phyloP scores from a whole-genome alignment of 2,113 vertebrate genomes.

The Xiphophorus couchianus region DNA sequence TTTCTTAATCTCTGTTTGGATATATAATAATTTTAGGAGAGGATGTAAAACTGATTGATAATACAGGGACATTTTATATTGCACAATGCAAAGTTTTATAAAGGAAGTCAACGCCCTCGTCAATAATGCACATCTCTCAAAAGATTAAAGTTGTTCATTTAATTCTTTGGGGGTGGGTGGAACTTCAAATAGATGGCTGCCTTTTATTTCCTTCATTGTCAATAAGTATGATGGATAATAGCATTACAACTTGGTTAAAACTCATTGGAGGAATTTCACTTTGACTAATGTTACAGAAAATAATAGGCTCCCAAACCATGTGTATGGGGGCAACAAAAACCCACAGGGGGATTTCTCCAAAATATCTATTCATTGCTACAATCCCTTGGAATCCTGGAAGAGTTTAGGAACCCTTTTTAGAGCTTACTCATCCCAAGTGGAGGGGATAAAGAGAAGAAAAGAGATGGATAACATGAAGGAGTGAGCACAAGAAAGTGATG shows the following conservation, averaged over 20 bases:
- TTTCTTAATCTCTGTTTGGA: neutral
- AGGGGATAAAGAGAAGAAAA: conserved; percentile 55
- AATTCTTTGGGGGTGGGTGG: neutral
- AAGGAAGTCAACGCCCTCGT: neutral
- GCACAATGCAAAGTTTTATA: neutral
- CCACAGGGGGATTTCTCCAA: conserved; percentile 22
- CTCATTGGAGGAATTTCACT: neutral
- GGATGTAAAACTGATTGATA: conserved; percentile 1
- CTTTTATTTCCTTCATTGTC: neutral
- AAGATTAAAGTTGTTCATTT: neutral
- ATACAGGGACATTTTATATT: neutral
- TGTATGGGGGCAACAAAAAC: conserved; percentile 32
- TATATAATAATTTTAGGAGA: neutral
- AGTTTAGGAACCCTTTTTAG: conserved; percentile 62
- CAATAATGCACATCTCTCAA: neutral
- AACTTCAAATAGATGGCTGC: neutral
- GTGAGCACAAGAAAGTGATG: conserved; percentile 40
- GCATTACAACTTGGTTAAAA: conserved; percentile 4
- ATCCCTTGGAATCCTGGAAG: conserved; percentile 53
- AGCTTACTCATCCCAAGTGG: conserved; percentile 63
- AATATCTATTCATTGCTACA: conserved; percentile 42
- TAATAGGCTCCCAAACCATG: conserved; percentile 9
- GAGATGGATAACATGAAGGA: conserved; percentile 49
- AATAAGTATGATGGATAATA: conserved; percentile 1
- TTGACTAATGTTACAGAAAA: conserved; percentile 12